A percentile compares a stretch with the other conserved stretches of the same genome.
Conservation (phyloP, 2,113 vertebrate species). For the Psettodes erumei region DNA sequence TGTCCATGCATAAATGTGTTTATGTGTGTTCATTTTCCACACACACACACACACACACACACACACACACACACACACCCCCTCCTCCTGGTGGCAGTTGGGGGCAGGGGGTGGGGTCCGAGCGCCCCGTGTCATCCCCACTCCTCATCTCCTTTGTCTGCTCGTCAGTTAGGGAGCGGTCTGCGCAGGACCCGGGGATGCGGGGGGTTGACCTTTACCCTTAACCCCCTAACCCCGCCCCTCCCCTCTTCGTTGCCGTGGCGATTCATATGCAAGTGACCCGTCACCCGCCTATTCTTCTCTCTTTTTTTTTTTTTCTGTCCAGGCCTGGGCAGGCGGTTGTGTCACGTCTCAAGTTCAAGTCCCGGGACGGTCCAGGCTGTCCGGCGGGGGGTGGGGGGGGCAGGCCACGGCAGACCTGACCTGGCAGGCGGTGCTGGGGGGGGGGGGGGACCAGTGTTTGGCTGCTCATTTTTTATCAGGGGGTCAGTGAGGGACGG, state of each 20-base stretch:
- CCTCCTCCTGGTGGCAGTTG: neutral
- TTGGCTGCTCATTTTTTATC: constrained; percentile 67
- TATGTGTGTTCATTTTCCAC: constrained; percentile 54
- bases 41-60: constrained; percentile 54
- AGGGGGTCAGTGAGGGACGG: constrained; percentile 57
- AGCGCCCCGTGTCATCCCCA: constrained; percentile 65
- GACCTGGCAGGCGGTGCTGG: constrained; percentile 42
- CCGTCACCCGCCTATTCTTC: constrained; percentile 73
- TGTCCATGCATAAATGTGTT: constrained; percentile 18
- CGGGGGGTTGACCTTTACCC: constrained; percentile 78
- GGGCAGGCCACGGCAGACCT: constrained; percentile 46
- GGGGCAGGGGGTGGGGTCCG: constrained; percentile 49
- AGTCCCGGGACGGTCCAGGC: constrained; percentile 69
- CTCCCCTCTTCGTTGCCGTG: constrained; percentile 49
- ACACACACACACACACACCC: constrained; percentile 42
- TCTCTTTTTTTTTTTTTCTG: constrained; percentile 77
- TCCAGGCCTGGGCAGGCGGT: constrained; percentile 72
- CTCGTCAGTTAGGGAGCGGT: constrained; percentile 74
- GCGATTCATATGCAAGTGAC: constrained; percentile 80
- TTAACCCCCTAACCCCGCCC: constrained; percentile 53
- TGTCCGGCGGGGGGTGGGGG: constrained; percentile 47
- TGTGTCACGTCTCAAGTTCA: constrained; percentile 86
- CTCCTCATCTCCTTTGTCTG: constrained; percentile 78
- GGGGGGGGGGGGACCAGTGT: constrained; percentile 24
- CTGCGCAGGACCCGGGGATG: constrained; percentile 46